Conservation (phyloP, 2,888 invertebrate species). For the Tinea trinotella region DNA sequence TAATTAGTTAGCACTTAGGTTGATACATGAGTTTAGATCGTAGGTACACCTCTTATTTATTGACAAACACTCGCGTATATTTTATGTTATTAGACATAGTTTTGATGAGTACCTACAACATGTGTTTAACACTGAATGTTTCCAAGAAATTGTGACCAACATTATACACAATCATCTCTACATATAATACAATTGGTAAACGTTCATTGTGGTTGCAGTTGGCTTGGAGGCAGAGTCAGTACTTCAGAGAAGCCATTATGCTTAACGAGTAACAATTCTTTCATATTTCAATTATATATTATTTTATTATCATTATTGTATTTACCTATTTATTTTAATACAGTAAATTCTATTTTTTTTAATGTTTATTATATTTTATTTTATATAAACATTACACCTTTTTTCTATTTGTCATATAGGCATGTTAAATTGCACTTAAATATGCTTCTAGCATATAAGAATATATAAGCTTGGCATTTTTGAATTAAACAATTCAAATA, state of each 20-base stretch:
- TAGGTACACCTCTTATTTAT: not conserved
- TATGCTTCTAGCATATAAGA: not conserved
- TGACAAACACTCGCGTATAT: not conserved
- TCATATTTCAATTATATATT: conserved; percentile 65
- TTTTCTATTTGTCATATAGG: conserved; percentile 10
- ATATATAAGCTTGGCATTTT: conserved; percentile 3
- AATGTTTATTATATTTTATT: conserved; percentile 27
- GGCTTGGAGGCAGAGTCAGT: conserved; percentile 96
- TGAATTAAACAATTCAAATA: no score
- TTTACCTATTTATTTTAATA: conserved; percentile 29
- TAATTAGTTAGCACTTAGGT: not conserved
- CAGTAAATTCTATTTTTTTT: conserved; percentile 23
- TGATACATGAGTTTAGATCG: no score
- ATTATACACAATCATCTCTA: conserved; percentile 26
- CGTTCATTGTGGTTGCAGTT: conserved; percentile 64
- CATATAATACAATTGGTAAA: conserved; percentile 46
- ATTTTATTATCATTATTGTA: conserved; percentile 56
- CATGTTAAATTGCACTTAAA: conserved; percentile 8
- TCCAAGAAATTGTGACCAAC: conserved; percentile 15
- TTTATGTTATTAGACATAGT: no score
- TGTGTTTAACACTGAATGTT: conserved; percentile 2
- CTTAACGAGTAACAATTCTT: conserved; percentile 84
- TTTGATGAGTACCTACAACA: not conserved
- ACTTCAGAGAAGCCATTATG: conserved; percentile 97
- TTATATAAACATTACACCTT: conserved; percentile 5